Evolutionary conservation across 2,888 invertebrate genomes (phyloP), one percentile per base, ranked within the genome.

Genomic region (Tethea ocularis): DNA sequence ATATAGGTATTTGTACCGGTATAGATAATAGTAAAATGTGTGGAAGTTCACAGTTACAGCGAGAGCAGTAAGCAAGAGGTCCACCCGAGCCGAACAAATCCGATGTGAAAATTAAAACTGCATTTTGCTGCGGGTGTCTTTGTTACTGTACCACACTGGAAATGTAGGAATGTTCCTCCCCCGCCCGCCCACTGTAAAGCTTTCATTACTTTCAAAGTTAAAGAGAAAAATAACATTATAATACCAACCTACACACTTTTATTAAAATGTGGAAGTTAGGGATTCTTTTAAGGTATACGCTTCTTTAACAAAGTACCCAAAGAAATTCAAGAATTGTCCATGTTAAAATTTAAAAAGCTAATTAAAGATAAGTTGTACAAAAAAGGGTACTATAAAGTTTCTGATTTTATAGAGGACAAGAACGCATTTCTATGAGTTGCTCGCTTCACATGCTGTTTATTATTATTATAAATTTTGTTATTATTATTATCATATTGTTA

Each of bases 81-180:
- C 68, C 69, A 71, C 61, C 68, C 66, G 70, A 72, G 72, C 71
- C 68, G 71, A 77, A 76, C 74, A 71, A 76, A 74, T 68, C 68
- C 75, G 70, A 74, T 64, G 71, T 61, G 75, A 74, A 73, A 76
- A 76, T 76, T 75, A 77, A 77, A 76, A 76, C 75, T 71, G 64
- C 65, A 67, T 68, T 66, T 69, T 68, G 67, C 61, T 67, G 51
- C 57, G 52, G 38, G 53, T 54, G 56, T 33, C 57, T 38, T 52
- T 57, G 46, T 53, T 46, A 33, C 53, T 53, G 53, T 54, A 46
- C 33, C 33, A 13, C 33, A 13, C 54, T 57, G 51, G 15, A 57
- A 57, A 57, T 57, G 46, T 46, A 46, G 20, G 20, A 4, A 46
- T 20, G 0, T 20, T 20, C 46, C 20, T 17, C 20, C 46, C 20